A percentile compares a stretch with the other conserved stretches of the same genome.
Conservation (phyloP, 2,888 invertebrate species). For the Tenthredo distinguenda region DNA sequence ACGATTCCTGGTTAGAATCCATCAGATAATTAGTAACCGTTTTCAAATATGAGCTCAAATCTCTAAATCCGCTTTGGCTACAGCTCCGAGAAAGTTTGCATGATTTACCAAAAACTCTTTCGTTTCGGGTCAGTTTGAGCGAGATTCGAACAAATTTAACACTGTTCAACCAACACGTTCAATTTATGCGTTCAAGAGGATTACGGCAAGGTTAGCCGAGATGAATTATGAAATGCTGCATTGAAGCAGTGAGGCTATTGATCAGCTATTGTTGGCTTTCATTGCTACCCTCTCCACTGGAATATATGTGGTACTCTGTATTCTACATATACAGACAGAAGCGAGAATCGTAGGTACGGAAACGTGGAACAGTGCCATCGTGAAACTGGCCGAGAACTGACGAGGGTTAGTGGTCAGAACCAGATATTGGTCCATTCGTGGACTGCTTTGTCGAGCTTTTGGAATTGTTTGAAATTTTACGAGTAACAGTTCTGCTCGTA, state of each 20-base stretch:
- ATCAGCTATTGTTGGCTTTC: constrained; percentile 35
- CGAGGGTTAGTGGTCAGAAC: constrained; percentile 7
- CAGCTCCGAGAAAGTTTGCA: background rate
- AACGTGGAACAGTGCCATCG: constrained; percentile 23
- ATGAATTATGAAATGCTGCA: constrained; percentile 38
- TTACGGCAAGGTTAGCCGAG: background rate
- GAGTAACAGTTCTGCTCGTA: constrained; percentile 5
- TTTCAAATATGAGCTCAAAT: background rate
- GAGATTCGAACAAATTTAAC: background rate
- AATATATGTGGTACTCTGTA: background rate
- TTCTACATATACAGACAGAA: constrained; percentile 1
- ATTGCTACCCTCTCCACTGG: background rate
- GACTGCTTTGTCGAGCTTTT: background rate
- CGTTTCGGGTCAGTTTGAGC: background rate
- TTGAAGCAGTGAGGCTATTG: constrained; percentile 33
- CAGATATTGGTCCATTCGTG: constrained; percentile 32
- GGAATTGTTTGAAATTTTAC: constrained; percentile 27
- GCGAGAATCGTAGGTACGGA: background rate
- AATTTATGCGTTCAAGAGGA: background rate
- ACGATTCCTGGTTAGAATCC: background rate
- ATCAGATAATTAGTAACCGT: constrained; percentile 18
- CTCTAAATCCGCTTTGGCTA: background rate
- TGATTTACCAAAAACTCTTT: background rate
- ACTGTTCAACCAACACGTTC: background rate
- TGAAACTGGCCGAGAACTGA: constrained; percentile 15